A percentile compares a stretch with the other conserved stretches of the same genome.
Conservation (phyloP, 2,113 vertebrate genomes). For the Hydrolagus affinis region DNA sequence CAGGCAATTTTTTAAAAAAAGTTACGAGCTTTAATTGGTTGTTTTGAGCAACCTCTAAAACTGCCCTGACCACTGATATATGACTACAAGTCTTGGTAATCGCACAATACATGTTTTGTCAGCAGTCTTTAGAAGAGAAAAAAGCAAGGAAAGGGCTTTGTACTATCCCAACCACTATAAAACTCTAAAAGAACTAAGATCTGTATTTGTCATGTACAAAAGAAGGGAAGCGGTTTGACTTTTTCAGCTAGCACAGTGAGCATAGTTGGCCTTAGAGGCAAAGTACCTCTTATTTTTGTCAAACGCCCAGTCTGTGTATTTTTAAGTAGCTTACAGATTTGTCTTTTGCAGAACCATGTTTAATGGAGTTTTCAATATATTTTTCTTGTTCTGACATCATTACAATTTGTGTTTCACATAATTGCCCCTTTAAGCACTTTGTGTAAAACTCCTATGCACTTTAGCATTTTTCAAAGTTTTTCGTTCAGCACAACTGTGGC, state of each 20-base stretch:
- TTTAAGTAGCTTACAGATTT: constrained; percentile 10
- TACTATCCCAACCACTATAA: constrained; percentile 15
- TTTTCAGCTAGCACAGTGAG: background rate
- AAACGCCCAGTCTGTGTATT: background rate
- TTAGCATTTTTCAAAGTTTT: background rate
- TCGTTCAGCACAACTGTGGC: background rate
- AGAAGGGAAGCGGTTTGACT: background rate
- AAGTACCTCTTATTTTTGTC: constrained; percentile 1
- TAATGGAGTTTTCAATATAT: constrained; percentile 22
- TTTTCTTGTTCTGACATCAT: constrained; percentile 19
- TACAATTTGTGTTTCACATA: constrained; percentile 3
- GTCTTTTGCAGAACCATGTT: background rate
- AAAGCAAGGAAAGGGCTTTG: background rate
- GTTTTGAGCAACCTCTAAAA: constrained; percentile 23
- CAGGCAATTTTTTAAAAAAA: constrained; percentile 34
- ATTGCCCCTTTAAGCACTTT: background rate
- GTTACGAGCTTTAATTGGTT: constrained; percentile 9
- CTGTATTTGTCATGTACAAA: constrained; percentile 1
- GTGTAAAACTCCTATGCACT: no score
- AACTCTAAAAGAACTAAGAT: constrained; percentile 1
- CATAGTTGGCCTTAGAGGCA: background rate
- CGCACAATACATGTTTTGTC: constrained; percentile 12
- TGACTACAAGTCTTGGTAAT: constrained; percentile 13
- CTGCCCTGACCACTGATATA: constrained; percentile 18
- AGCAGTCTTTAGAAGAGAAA: background rate